Evolutionary conservation across 2,888 invertebrate species (phyloP).

Genomic region (Muscina levida): DNA sequence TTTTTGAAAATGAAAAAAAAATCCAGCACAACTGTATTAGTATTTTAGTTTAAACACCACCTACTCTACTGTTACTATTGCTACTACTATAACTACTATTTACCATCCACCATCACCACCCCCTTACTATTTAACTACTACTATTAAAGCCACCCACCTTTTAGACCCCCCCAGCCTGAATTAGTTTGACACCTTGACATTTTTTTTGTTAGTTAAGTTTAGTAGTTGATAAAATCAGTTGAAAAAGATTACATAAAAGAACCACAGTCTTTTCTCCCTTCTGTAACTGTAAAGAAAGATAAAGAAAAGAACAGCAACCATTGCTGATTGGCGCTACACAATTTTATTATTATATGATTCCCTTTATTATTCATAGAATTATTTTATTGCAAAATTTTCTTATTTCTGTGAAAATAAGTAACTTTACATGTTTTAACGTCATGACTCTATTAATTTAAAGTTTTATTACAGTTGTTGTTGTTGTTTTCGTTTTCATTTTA

Average conservation of each 20-base stretch:
- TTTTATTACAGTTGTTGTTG: neutral
- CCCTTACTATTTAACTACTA: neutral
- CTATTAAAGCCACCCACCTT: conserved; percentile 36
- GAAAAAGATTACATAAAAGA: neutral
- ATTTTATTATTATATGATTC: neutral
- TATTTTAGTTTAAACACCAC: conserved; percentile 47
- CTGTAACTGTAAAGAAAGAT: conserved; percentile 7
- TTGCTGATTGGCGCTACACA: conserved; percentile 45
- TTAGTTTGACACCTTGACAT: conserved; percentile 27
- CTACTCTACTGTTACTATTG: no score
- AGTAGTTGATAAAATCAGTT: conserved; percentile 31
- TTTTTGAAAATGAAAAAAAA: no score
- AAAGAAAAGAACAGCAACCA: conserved; percentile 23
- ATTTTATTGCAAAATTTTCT: neutral
- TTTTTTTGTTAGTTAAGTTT: conserved; percentile 29
- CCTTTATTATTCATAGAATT: neutral
- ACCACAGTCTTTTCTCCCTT: conserved; percentile 12
- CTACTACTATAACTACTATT: conserved; percentile 31
- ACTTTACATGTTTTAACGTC: neutral
- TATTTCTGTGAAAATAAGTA: no score
- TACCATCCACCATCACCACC: conserved; percentile 13
- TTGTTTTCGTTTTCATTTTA: neutral
- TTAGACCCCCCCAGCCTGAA: neutral
- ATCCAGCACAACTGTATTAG: conserved; percentile 49
- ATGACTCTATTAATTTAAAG: neutral